Conservation (phyloP, 1,140 invertebrate genomes). For the Penaeus indicus region DNA sequence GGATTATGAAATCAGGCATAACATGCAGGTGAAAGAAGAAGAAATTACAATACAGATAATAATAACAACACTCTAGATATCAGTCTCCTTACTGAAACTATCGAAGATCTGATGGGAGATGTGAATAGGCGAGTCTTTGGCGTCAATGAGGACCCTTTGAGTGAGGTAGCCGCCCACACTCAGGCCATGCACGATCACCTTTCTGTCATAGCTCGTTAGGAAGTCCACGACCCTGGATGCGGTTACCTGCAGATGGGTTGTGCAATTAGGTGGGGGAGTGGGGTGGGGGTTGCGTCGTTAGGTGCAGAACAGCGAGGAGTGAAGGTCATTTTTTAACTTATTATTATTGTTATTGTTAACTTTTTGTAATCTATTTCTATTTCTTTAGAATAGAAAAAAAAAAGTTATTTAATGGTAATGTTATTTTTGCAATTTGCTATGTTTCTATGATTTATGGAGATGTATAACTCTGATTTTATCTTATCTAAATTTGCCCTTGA, state of each 20-base stretch:
- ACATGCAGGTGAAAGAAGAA: neutral
- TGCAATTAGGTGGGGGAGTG: neutral
- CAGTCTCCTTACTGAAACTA: slow-evolving; percentile 59
- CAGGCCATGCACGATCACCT: slow-evolving; percentile 62
- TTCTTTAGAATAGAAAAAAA: no score
- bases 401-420: no score
- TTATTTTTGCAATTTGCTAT: no score
- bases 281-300: neutral
- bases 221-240: slow-evolving; percentile 61
- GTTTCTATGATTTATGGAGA: no score
- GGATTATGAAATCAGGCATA: no score
- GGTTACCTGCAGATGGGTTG: slow-evolving; percentile 47
- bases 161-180: slow-evolving; percentile 65
- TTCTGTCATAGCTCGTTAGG: slow-evolving; percentile 19
- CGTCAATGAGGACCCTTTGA: slow-evolving; percentile 52
- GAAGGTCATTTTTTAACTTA: no score
- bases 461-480: no score
- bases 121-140: slow-evolving; percentile 36
- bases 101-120: slow-evolving; percentile 63
- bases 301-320: no score
- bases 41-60: neutral
- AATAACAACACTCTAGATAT: neutral
- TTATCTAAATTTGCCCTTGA: no score
- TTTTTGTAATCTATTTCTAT: no score
- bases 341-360: no score